Conservation (phyloP, 2,797 vertebrate species). For the Enteromius trimaculatus region DNA sequence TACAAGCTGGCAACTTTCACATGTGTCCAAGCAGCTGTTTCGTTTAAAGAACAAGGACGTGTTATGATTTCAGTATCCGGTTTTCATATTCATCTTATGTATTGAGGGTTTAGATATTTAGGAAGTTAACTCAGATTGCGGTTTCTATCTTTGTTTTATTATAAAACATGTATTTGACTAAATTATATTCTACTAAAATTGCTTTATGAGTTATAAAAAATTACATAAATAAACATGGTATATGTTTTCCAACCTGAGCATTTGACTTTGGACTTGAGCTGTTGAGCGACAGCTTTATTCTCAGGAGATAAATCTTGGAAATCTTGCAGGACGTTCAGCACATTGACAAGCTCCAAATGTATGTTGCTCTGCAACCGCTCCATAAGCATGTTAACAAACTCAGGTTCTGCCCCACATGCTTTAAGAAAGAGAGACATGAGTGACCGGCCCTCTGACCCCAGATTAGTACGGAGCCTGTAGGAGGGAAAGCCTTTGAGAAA, state of each 20-base stretch:
- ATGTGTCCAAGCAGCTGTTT: slow-evolving; percentile 71
- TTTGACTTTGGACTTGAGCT: slow-evolving; percentile 19
- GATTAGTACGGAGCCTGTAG: slow-evolving; percentile 74
- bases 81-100: background rate
- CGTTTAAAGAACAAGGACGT: background rate
- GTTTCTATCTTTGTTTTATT: background rate
- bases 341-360: slow-evolving; percentile 70
- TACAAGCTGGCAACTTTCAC: slow-evolving; percentile 69
- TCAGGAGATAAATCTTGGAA: slow-evolving; percentile 62
- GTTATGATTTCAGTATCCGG: background rate
- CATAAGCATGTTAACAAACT: slow-evolving; percentile 64
- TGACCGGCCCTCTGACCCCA: slow-evolving; percentile 57
- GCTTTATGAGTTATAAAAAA: too few relatives aligned
- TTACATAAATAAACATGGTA: background rate
- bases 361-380: slow-evolving; percentile 67
- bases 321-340: slow-evolving; percentile 67
- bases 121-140: background rate
- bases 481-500: slow-evolving; percentile 70
- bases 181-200: too few relatives aligned
- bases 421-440: slow-evolving; percentile 78
- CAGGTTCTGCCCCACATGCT: slow-evolving; percentile 59
- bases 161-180: background rate
- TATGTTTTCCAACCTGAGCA: slow-evolving; percentile 52
- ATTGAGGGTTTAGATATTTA: too few relatives aligned
- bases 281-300: background rate